These are phyloP conservation scores for Selene dorsalis DNA, from an alignment of 2,797 vertebrate species.

Conservation along the genomic window DNA sequence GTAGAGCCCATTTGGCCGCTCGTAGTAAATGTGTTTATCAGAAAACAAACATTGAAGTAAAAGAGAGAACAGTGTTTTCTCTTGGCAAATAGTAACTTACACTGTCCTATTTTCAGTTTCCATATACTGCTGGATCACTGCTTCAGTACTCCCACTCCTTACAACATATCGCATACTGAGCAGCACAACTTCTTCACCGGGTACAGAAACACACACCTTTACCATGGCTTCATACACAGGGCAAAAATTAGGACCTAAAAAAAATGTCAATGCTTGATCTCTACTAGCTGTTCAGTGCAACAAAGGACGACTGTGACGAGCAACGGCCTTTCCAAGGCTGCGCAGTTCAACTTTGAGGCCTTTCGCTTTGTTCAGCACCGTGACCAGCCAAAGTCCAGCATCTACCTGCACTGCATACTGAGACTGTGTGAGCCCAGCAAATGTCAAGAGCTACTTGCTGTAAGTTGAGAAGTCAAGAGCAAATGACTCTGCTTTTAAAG, in stretches of 20 bases:
- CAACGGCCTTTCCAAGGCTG: slow-evolving; percentile 76
- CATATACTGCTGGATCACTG: slow-evolving; percentile 85
- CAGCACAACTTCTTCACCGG: slow-evolving; percentile 82
- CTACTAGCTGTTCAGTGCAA: slow-evolving; percentile 73
- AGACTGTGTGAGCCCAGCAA: slow-evolving; percentile 83
- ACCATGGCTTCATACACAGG: background rate
- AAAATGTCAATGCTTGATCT: background rate
- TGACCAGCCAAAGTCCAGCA: slow-evolving; percentile 76
- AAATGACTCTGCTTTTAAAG: background rate
- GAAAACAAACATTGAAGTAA: slow-evolving; percentile 13
- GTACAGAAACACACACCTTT: slow-evolving; percentile 62
- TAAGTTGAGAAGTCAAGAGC: slow-evolving; percentile 58
- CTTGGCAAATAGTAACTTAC: slow-evolving; percentile 5
- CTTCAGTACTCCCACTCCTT: slow-evolving; percentile 82
- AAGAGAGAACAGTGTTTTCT: background rate
- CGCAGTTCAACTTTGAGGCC: slow-evolving; percentile 83
- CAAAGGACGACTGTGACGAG: slow-evolving; percentile 57
- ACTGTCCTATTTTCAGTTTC: slow-evolving; percentile 77
- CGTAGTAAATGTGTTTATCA: background rate
- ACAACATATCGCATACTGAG: slow-evolving; percentile 65
- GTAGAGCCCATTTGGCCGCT: slow-evolving; percentile 31
- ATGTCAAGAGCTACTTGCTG: slow-evolving; percentile 77
- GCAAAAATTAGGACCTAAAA: background rate
- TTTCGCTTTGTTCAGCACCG: slow-evolving; percentile 86
- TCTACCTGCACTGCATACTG: slow-evolving; percentile 86